Conservation (phyloP, 2,888 invertebrate species). For the Dryomyza anilis region DNA sequence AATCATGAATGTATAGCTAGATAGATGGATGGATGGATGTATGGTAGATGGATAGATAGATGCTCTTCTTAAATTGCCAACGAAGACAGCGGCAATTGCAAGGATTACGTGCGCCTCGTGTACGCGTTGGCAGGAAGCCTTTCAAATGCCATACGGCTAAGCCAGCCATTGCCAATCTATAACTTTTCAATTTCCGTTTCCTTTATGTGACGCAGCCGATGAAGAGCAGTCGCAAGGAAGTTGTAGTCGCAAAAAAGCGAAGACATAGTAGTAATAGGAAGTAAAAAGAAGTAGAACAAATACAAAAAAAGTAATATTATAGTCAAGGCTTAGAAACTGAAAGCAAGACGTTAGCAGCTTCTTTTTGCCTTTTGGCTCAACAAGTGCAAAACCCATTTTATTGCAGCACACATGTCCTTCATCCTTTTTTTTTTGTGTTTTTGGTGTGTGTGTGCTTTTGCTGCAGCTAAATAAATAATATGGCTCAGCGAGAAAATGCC, state of each 20-base stretch:
- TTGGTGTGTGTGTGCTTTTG: too few relatives aligned
- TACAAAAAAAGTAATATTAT: too few relatives aligned
- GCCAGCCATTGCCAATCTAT: conserved; percentile 35
- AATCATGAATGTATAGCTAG: too few relatives aligned
- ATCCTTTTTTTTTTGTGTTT: too few relatives aligned
- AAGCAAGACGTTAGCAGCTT: conserved; percentile 8
- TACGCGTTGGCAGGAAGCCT: conserved; percentile 45
- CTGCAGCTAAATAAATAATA: conserved; percentile 22
- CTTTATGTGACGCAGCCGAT: too few relatives aligned
- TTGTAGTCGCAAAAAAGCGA: too few relatives aligned
- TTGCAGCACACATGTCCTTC: conserved; percentile 22
- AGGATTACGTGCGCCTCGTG: conserved; percentile 57
- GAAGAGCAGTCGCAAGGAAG: too few relatives aligned
- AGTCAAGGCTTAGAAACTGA: conserved; percentile 14
- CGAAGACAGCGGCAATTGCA: conserved; percentile 49
- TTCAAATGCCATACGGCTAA: conserved; percentile 35
- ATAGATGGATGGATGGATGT: too few relatives aligned
- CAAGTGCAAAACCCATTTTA: conserved; percentile 29
- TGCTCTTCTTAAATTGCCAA: conserved; percentile 31
- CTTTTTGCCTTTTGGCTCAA: conserved; percentile 21
- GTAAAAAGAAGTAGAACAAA: too few relatives aligned
- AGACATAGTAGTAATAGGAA: too few relatives aligned
- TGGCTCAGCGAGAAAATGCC: conserved; percentile 15
- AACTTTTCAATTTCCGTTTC: conserved; percentile 37
- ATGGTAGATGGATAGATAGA: too few relatives aligned